Base-by-base conservation (phyloP, 2,113 vertebrate genomes). In the Hydrochoerus hydrochaeris region DNA sequence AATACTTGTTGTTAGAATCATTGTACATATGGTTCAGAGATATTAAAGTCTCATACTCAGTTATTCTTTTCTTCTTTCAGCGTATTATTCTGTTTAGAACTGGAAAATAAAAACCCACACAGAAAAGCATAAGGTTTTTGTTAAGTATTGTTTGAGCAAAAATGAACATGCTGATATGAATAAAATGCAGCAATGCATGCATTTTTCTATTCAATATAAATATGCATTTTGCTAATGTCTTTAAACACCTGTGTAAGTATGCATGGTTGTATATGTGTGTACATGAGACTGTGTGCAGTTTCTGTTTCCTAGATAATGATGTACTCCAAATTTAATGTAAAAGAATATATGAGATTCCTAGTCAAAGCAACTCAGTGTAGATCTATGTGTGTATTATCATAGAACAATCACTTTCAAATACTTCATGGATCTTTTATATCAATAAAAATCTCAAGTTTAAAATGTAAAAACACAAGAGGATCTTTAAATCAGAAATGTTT, bases 181-280 rank as follows among this genome's bases (percentile, higher is more conserved):
- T 73, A 83, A 75, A 84, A 73, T 83, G 30, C 5, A 65, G 38
- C 4, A 3, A 60, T 32, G 81, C 11, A 52, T 67, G 7, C 2
- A 49, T 85, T 71, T 91, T 5, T 8, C 44, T 75, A 69, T 4
- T 46, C 69, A 84, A 32, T 32, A 1, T 84, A 13, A 94, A 57
- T 2, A 2, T 73, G 0, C 1, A 65, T 84, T 88, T 75, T 35
- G 5, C 54, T 77, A n/a, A 19, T 90, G 1, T 32, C 3, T 85
- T 81, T 94, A 57, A 32, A 71, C 7, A 49, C 11, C n/a, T 44
- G 32, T 52, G 32, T 49, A 28, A 13, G 4, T 24, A 3, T 20
- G 2, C 52, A 8, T n/a, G 7, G 10, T 6, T 26, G 6, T 10
- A 10, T 9, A 35, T 52, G 4, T 28, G 11, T 4, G 2, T 69